Evolutionary conservation across 1,140 invertebrate genomes (phyloP).

Genomic region (Calephelis nemesis): DNA sequence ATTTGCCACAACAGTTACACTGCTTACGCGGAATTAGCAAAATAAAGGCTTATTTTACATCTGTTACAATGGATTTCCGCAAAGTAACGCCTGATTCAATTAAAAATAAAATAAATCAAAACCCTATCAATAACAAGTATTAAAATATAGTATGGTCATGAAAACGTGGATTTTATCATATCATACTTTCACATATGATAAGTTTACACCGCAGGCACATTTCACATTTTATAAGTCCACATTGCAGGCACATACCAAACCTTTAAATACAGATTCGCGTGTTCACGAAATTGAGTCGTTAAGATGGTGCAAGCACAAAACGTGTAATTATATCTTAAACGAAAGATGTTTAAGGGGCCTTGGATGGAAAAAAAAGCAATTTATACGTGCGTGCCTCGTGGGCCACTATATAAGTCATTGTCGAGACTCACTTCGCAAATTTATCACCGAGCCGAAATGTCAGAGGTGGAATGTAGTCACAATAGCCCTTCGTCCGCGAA

Average conservation of each 20-base stretch:
- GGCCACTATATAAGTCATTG: conserved; percentile 21
- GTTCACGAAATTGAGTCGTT: conserved; percentile 5
- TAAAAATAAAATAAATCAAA: too few relatives aligned
- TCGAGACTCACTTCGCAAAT: conserved; percentile 27
- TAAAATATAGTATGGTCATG: too few relatives aligned
- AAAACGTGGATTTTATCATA: too few relatives aligned
- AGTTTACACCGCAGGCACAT: too few relatives aligned
- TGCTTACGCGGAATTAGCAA: too few relatives aligned
- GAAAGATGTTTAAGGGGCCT: conserved; percentile 15
- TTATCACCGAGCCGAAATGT: conserved; percentile 44
- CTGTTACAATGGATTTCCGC: too few relatives aligned
- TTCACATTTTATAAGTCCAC: too few relatives aligned
- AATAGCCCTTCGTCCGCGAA: conserved; percentile 28
- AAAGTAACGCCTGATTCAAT: too few relatives aligned
- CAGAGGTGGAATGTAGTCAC: conserved; percentile 25
- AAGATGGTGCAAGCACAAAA: neutral
- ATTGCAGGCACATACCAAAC: neutral
- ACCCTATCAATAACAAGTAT: too few relatives aligned
- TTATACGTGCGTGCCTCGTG: conserved; percentile 7
- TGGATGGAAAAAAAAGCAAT: conserved; percentile 12
- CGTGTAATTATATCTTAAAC: conserved; percentile 9
- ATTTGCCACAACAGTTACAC: too few relatives aligned
- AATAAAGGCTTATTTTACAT: too few relatives aligned
- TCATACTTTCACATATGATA: too few relatives aligned
- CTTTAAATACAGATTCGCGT: conserved; percentile 11